phyloP scores from a whole-genome alignment of 2,113 vertebrate species.

The Cyprinus carpio region DNA sequence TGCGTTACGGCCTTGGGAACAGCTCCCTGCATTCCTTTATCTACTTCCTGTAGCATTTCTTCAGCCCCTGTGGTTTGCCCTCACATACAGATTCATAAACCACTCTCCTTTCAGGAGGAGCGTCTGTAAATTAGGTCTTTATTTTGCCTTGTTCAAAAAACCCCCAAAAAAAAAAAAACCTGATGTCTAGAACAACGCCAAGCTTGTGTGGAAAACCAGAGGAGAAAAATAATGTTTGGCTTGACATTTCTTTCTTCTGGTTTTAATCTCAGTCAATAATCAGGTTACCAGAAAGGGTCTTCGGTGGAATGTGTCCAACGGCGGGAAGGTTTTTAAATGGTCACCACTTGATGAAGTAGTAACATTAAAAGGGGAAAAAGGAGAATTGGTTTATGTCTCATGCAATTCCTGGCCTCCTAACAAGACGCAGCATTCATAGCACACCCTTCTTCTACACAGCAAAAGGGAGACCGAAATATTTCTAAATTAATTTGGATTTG shows the following conservation, averaged over 20 bases:
- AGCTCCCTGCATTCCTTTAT: slow-evolving; percentile 38
- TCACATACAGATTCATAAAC: slow-evolving; percentile 28
- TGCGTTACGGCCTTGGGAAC: slow-evolving; percentile 39
- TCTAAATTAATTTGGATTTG: slow-evolving; percentile 68
- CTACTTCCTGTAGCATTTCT: slow-evolving; percentile 48
- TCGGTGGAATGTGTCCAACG: slow-evolving; percentile 6
- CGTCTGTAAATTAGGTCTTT: neutral
- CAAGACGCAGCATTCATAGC: slow-evolving; percentile 52
- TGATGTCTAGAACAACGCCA: neutral
- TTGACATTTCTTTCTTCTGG: slow-evolving; percentile 25
- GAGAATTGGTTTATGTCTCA: slow-evolving; percentile 11
- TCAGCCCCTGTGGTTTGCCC: slow-evolving; percentile 4
- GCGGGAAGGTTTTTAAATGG: neutral
- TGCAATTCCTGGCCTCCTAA: slow-evolving; percentile 17
- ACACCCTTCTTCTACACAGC: neutral
- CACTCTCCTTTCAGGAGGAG: neutral
- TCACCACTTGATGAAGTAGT: neutral
- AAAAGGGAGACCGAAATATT: slow-evolving; percentile 46
- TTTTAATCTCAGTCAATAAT: slow-evolving; percentile 28
- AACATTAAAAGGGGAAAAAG: slow-evolving; percentile 2
- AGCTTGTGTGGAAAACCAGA: slow-evolving; percentile 37
- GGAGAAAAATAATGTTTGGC: slow-evolving; percentile 25
- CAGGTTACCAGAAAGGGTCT: slow-evolving; percentile 13
- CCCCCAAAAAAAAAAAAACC: neutral
- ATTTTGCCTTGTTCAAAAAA: neutral